Evolutionary conservation across 2,113 vertebrate genomes (phyloP), one percentile per base, ranked within the genome.

Genomic region (Myiopsitta monachus): DNA sequence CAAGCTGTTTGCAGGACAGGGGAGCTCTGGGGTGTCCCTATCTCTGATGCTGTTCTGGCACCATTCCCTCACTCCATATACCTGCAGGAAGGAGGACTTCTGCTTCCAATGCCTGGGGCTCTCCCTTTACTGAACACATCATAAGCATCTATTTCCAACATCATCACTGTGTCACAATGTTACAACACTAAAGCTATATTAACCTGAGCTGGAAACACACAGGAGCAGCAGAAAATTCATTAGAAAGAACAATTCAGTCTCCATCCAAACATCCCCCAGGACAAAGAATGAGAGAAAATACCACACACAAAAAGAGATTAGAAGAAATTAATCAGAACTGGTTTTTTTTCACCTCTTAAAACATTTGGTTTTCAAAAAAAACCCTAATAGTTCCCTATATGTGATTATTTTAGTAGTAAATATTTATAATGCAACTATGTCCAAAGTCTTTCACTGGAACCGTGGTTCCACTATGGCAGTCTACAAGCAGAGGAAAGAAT

Each of bases 371-470:
- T 87, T 84, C 17, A 47, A 72, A 66, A 62, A 88, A 83, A 51
- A 17, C 24, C 67, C 21, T 49, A 74, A 66, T 3, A 0, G 18
- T 30, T 92, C 17, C n/a, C 7, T 41, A 72, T 75, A 73, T 55
- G 85, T 69, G 87, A 41, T 78, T 33, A 78, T 80, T 94, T 92
- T 87, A 90, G 30, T 36, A 63, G 55, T 49, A 89, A 92, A 91
- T 94, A 92, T 91, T 94, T 89, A 87, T 94, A 49, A n/a, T 24
- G 79, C 7, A 75, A 51, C 23, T 79, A 21, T 68, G 26, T 73
- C 77, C 70, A 73, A 79, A 79, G 62, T 63, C 44, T 54, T 82
- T 69, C 70, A 36, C 26, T 59, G 10, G 41, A 82, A 67, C 69
- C 24, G 18, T 77, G 30, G 41, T 43, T 91, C 51, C 61, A 54